Evolutionary conservation across 2,113 vertebrate species (phyloP).

Genomic region (Beaufortia kweichowensis): DNA sequence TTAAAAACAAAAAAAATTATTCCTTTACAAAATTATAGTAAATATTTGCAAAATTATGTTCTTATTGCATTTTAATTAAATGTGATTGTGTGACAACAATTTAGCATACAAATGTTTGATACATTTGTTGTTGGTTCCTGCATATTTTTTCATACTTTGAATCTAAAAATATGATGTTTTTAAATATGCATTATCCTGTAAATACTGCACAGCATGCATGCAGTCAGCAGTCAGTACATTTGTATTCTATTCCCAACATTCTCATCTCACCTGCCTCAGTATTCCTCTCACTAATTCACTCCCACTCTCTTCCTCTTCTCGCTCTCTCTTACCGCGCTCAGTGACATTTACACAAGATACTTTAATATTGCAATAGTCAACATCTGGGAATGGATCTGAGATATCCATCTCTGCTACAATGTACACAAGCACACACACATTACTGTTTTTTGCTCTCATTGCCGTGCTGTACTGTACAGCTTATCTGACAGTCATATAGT

Average conservation of each 20-base stretch:
- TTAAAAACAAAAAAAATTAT: too few species aligned
- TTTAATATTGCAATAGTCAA: constrained; percentile 65
- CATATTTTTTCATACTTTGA: too few species aligned
- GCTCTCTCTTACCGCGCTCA: constrained; percentile 36
- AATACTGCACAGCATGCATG: neutral
- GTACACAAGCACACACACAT: constrained; percentile 39
- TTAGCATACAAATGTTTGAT: too few species aligned
- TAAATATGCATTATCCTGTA: too few species aligned
- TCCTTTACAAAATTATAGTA: too few species aligned
- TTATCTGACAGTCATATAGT: constrained; percentile 43
- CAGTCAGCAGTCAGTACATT: neutral
- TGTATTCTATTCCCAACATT: neutral
- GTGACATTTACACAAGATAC: constrained; percentile 66
- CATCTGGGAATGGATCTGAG: constrained; percentile 58
- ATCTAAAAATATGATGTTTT: too few species aligned
- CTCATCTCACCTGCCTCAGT: constrained; percentile 10
- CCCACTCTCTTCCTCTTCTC: neutral
- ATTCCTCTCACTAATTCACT: neutral
- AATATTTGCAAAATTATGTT: too few species aligned
- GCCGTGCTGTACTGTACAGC: constrained; percentile 20
- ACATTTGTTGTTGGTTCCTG: too few species aligned
- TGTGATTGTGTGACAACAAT: too few species aligned
- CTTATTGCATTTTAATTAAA: too few species aligned
- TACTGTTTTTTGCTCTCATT: constrained; percentile 47
- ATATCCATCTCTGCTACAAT: constrained; percentile 50